Base-by-base conservation (phyloP, 2,888 invertebrate genomes). In the Synergus japonicus region DNA sequence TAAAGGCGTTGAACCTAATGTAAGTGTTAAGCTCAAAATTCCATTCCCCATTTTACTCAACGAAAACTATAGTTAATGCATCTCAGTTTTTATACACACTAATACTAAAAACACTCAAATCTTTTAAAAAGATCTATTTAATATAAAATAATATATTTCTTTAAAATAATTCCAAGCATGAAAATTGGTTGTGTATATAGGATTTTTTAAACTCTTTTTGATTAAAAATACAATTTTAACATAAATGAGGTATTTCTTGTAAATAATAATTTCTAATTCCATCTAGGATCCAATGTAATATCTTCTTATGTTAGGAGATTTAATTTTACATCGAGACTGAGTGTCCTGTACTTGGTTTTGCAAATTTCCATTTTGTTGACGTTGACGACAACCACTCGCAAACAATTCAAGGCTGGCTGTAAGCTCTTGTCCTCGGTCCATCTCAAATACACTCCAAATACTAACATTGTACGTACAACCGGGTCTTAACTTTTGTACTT, bases 381-480 rank as follows among this genome's bases (percentile, higher is more conserved):
- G 82, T 73, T 81, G 81, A 58, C 80, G 82, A 73, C 89, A 89
- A 49, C 87, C 87, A 37, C 80, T 85, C 22, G 89, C 85, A 4
- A 86, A 81, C 22, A 89, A 88, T 67, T 89, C 89, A 64, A 89
- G 86, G 12, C 83, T 86, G n/a, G 83, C 79, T 10, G 86, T 86
- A n/a, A 86, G 86, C 15, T 84, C 85, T 10, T 87, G 82, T 12
- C 9, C 76, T 29, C 58, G 81, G 4, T 78, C 77, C 7, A 67
- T 69, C 15, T 80, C 76, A 15, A 66, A 69, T 18, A 88, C 63
- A 63, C 84, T 88, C 15, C 82, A 82, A 5, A 89, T 87, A 76
- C 82, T 88, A 0, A 86, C 86, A 18, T 80, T 83, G 81, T 89
- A 89, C 43, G 86, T 88, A 66, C 89, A 89, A 63, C 86, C 86